These are phyloP conservation scores for Petrocephalus schoutedeni DNA, from an alignment of 2,797 vertebrate species.

Conservation along the genomic window DNA sequence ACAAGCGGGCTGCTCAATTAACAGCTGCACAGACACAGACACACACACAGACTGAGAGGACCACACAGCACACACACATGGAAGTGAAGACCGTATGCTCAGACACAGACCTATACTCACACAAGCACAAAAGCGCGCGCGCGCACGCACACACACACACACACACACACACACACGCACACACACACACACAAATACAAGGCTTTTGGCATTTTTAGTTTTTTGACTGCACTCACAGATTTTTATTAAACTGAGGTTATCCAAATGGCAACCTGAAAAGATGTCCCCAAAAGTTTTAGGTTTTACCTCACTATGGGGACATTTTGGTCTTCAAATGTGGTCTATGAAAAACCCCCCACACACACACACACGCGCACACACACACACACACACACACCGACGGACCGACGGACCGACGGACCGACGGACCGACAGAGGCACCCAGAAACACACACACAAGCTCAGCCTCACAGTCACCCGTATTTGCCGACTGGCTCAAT, in stretches of 20 bases:
- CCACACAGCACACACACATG: background rate
- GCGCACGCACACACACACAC: conserved; percentile 56
- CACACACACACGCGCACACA: conserved; percentile 56
- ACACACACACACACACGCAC: background rate
- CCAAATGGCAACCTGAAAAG: too few relatives aligned
- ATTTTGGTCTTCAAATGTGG: too few relatives aligned
- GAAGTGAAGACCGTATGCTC: background rate
- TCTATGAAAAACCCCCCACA: too few relatives aligned
- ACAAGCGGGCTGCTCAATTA: conserved; percentile 85
- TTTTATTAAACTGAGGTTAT: too few relatives aligned
- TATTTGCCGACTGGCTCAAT: conserved; percentile 54
- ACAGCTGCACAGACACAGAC: conserved; percentile 59
- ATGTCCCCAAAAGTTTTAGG: too few relatives aligned
- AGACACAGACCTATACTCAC: conserved; percentile 74
- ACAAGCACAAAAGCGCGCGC: conserved; percentile 55
- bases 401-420: too few relatives aligned
- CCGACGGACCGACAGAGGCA: conserved; percentile 35
- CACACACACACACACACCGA: conserved; percentile 26
- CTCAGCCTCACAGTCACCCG: conserved; percentile 41
- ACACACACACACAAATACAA: background rate
- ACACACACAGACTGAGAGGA: conserved; percentile 37
- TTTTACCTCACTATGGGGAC: too few relatives aligned
- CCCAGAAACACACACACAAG: conserved; percentile 41
- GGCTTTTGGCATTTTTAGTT: too few relatives aligned
- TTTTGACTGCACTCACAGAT: too few relatives aligned